Percentiles rank a stretch among this genome's conserved stretches.
phyloP scores from a whole-genome alignment of 2,797 vertebrate genomes.

The Zalophus californianus region DNA sequence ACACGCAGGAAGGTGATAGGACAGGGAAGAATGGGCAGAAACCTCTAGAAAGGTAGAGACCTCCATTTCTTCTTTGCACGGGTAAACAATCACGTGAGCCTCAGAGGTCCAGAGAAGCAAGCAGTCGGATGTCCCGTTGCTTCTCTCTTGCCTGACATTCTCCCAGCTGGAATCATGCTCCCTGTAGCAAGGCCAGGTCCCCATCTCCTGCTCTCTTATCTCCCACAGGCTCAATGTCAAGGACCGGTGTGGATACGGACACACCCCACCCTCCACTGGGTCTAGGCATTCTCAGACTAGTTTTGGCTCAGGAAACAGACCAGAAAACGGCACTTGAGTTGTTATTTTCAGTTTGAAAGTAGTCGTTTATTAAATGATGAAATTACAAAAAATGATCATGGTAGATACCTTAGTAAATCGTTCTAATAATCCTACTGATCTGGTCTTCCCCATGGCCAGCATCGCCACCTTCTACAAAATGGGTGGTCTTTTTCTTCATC shows the following conservation, averaged over 20 bases:
- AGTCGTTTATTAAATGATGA: background rate
- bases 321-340: background rate
- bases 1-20: background rate
- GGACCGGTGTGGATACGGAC: background rate
- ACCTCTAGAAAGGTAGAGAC: background rate
- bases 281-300: background rate
- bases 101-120: background rate
- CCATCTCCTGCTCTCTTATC: background rate
- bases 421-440: background rate
- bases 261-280: background rate
- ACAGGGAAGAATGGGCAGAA: background rate
- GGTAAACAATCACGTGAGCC: rapidly evolving
- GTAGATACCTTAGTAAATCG: background rate
- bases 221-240: background rate
- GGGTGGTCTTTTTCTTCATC: background rate
- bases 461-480: background rate
- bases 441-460: background rate
- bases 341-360: background rate
- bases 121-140: background rate
- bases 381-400: background rate
- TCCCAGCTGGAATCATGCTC: background rate
- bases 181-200: background rate
- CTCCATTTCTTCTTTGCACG: background rate
- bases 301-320: background rate
- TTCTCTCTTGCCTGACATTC: background rate